Base-by-base conservation (phyloP, 2,888 invertebrate species). In the Charanyca ferruginea region DNA sequence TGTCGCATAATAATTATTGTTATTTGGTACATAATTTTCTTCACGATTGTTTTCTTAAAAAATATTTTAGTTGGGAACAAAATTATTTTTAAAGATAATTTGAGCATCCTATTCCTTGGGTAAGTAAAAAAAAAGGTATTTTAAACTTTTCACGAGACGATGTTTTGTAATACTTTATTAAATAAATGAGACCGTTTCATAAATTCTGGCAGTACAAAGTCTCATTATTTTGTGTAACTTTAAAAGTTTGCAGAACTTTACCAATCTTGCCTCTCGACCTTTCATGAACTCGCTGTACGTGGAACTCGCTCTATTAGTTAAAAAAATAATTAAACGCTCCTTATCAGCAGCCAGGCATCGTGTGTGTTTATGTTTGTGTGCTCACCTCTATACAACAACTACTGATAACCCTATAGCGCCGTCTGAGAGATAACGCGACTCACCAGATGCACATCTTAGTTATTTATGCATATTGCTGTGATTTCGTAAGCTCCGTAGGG, bases 321-420 rank as follows among this genome's bases (percentile, higher is more conserved):
- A 75, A 74, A 66, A 66, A 70, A 66, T 67, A 67, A 77, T 77
- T 76, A 67, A 66, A 66, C 62, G 52, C 16, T 52, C 28, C 22
- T 61, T 83, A 81, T 78, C 76, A 75, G 52, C 23, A 53, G 54
- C 18, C 57, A 66, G 60, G 53, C 52, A 59, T 75, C 54, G 74
- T 59, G 78, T 71, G 60, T 72, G 66, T 79, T 66, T 73, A 58
- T 80, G 77, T 58, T 64, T 71, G 68, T 80, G 55, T 71, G 51
- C 62, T 73, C 64, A 75, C 67, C 69, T 73, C 65, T 63, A 38
- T 16, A 60, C 49, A 75, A 65, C 52, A 38, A 38, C 68, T 51
- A 16, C 53, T 70, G 85, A 85, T 85, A 85, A 85, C 86, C 85
- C 80, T 61, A 41, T 67, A 53, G 66, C 72, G 62, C 61, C 57